Evolutionary conservation across 2,113 vertebrate genomes (phyloP).

Genomic region (Melierax canorus): DNA sequence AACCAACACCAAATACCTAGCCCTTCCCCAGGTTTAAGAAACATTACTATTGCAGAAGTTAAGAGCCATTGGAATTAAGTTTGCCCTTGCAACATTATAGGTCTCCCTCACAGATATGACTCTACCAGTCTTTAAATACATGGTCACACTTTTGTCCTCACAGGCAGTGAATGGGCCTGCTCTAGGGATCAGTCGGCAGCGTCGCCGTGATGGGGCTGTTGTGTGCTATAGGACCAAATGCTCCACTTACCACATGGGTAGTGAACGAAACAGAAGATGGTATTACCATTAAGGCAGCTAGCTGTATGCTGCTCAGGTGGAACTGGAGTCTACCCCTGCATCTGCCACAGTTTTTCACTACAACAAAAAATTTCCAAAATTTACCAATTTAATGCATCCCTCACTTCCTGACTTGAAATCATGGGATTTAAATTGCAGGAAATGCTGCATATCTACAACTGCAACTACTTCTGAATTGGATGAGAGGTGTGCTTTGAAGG

Average conservation of each 20-base stretch:
- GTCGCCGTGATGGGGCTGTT: fast-evolving
- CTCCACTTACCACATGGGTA: fast-evolving
- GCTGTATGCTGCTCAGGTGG: not conserved
- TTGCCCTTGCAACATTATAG: not conserved
- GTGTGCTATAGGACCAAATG: fast-evolving
- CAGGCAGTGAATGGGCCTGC: not conserved
- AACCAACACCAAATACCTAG: not conserved
- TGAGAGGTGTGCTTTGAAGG: not conserved
- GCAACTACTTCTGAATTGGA: not conserved
- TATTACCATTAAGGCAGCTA: not conserved
- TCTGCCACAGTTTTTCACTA: not conserved
- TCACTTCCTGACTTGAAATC: not conserved
- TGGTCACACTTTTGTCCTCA: not conserved
- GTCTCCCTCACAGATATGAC: not conserved
- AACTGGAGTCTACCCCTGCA: not conserved
- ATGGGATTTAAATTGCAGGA: not conserved
- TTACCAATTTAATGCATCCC: not conserved
- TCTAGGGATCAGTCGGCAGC: fast-evolving
- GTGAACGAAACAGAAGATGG: fast-evolving
- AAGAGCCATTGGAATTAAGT: not conserved
- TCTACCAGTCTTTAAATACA: not conserved
- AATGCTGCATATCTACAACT: not conserved
- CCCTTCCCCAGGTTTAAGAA: not conserved
- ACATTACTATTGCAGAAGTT: not conserved
- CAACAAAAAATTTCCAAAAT: not conserved